phyloP scores from a whole-genome alignment of 2,888 invertebrate genomes.

The Polyommatus iphigenia region DNA sequence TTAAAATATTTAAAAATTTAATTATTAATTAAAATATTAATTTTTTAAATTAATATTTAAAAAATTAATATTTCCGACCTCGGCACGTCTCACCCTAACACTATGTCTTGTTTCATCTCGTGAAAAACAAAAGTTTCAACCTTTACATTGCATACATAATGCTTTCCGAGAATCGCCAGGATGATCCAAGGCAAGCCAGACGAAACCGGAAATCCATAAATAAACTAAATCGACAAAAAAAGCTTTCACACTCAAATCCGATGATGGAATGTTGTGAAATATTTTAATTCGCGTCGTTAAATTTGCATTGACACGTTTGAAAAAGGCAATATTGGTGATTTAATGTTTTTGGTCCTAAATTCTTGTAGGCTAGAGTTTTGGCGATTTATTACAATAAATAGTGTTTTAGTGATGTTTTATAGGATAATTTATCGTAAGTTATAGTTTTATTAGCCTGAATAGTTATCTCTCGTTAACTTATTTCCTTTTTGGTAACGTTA shows the following conservation, averaged over 20 bases:
- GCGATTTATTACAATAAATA: neutral
- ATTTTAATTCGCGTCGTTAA: conserved; percentile 2
- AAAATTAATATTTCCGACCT: neutral
- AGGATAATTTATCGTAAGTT: too few species aligned
- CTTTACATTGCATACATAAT: conserved; percentile 9
- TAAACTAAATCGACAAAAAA: conserved; percentile 1
- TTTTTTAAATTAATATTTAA: too few species aligned
- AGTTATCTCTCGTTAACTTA: too few species aligned
- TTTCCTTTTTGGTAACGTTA: too few species aligned
- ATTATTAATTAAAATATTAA: too few species aligned
- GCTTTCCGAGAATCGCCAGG: neutral
- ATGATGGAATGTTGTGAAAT: conserved; percentile 4
- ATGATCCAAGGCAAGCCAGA: neutral
- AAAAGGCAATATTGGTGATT: neutral
- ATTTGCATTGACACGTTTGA: neutral
- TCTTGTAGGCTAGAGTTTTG: neutral
- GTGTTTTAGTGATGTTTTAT: neutral
- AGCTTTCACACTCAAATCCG: neutral
- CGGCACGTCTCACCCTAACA: conserved; percentile 10
- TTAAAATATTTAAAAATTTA: too few species aligned
- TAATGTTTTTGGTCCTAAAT: neutral
- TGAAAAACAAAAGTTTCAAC: neutral
- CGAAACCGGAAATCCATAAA: neutral
- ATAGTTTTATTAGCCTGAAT: too few species aligned
- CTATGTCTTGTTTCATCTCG: neutral